Conservation (phyloP, 2,113 vertebrate genomes). For the Balaenoptera acutorostrata region DNA sequence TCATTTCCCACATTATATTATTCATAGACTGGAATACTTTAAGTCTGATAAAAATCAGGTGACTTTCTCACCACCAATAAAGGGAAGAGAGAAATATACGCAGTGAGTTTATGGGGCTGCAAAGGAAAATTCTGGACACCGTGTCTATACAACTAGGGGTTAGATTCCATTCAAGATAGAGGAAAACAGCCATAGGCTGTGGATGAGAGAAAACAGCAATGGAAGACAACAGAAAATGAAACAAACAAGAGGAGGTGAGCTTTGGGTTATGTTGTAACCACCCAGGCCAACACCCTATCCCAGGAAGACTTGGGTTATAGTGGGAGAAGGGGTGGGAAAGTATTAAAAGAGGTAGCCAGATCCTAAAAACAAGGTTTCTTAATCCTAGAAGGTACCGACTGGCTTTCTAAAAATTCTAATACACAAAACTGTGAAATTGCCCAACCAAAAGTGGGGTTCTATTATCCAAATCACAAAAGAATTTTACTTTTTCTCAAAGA, state of each 20-base stretch:
- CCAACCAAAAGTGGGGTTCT: neutral
- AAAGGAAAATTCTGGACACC: constrained; percentile 33
- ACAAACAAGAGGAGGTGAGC: neutral
- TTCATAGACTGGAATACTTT: constrained; percentile 20
- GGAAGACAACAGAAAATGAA: neutral
- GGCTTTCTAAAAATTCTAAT: neutral
- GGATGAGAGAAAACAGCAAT: neutral
- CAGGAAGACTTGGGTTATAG: neutral
- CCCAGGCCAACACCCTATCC: neutral
- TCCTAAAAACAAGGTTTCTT: neutral
- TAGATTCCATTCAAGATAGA: constrained; percentile 24
- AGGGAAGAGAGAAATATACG: constrained; percentile 9
- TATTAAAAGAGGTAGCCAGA: neutral
- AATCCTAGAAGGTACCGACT: neutral
- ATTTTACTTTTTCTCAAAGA: constrained; percentile 29
- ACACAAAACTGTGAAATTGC: constrained; percentile 9
- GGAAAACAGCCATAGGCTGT: neutral
- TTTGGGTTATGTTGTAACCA: neutral
- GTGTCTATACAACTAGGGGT: constrained; percentile 6
- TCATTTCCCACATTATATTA: constrained; percentile 46
- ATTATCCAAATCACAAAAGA: neutral
- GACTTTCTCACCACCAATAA: constrained; percentile 50
- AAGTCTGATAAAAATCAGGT: constrained; percentile 52
- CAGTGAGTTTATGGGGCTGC: constrained; percentile 22
- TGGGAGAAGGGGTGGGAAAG: neutral